phyloP scores from a whole-genome alignment of 2,797 vertebrate genomes.

The Xiphophorus birchmanni region DNA sequence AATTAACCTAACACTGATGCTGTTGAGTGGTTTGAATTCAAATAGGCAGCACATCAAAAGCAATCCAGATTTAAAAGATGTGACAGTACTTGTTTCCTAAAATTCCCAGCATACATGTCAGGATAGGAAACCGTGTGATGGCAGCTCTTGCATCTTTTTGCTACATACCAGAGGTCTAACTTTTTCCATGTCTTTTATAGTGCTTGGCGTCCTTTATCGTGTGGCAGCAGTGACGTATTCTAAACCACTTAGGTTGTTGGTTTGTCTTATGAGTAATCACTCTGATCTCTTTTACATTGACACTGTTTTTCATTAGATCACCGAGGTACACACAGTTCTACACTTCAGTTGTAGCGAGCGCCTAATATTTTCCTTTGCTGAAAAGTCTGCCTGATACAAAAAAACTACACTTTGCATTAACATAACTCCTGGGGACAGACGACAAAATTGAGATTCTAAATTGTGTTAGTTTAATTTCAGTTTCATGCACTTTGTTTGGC shows the following conservation, averaged over 20 bases:
- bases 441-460: slow-evolving; percentile 52
- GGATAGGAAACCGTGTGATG: not conserved
- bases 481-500: slow-evolving; percentile 54
- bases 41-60: not conserved
- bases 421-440: slow-evolving; percentile 39
- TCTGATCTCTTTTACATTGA: slow-evolving; percentile 46
- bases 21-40: not conserved
- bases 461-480: slow-evolving; percentile 54
- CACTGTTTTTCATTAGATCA: slow-evolving; percentile 51
- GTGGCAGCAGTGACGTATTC: slow-evolving; percentile 67
- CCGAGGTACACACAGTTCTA: slow-evolving; percentile 31
- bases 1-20: no score
- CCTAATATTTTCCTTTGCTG: slow-evolving; percentile 20
- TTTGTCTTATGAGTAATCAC: slow-evolving; percentile 57
- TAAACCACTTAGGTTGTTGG: slow-evolving; percentile 57
- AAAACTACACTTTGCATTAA: slow-evolving; percentile 37
- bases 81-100: not conserved
- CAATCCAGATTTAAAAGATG: not conserved
- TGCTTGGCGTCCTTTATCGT: slow-evolving; percentile 55
- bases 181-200: slow-evolving; percentile 63
- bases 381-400: slow-evolving; percentile 34
- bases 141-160: slow-evolving; percentile 6
- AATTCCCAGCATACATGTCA: not conserved
- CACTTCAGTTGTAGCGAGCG: not conserved
- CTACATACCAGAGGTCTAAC: slow-evolving; percentile 31